A percentile compares a stretch with the other conserved stretches of the same genome.
These are phyloP conservation scores for Drosophila hamatofila DNA, from an alignment of 2,888 invertebrate species.

Conservation along the genomic window DNA sequence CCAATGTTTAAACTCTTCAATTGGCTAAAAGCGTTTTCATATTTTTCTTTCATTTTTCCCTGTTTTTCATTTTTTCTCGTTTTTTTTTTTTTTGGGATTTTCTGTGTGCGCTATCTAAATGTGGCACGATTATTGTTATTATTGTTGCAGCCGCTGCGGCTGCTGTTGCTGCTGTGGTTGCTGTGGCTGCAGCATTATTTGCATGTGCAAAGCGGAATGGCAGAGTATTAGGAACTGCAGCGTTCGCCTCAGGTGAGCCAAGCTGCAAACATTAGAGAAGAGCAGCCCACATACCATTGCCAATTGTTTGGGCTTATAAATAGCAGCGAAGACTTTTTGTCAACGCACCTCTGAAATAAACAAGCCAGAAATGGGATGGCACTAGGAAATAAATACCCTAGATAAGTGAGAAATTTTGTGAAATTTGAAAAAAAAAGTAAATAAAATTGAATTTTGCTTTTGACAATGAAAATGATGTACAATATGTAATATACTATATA, in stretches of 20 bases:
- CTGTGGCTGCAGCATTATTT: constrained; percentile 52
- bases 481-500: too few species aligned
- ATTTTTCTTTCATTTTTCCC: constrained; percentile 6
- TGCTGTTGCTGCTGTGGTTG: constrained; percentile 31
- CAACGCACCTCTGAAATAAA: constrained; percentile 55
- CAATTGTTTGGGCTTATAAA: constrained; percentile 65
- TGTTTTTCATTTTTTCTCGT: neutral
- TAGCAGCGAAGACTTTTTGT: constrained; percentile 71
- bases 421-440: neutral
- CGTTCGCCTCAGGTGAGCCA: constrained; percentile 40
- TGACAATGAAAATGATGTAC: too few species aligned
- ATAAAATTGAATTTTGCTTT: neutral
- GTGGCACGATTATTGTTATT: constrained; percentile 82
- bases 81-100: constrained; percentile 7
- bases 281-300: constrained; percentile 31
- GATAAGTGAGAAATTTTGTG: neutral
- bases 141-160: constrained; percentile 51
- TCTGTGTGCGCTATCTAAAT: constrained; percentile 73
- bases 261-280: constrained; percentile 42
- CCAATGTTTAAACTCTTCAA: constrained; percentile 82
- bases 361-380: neutral
- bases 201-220: constrained; percentile 59
- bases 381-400: constrained; percentile 14
- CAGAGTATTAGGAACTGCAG: constrained; percentile 28
- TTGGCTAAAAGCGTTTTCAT: constrained; percentile 76